A percentile compares a stretch with the other conserved stretches of the same genome.
Evolutionary conservation across 1,140 invertebrate genomes (phyloP).

Genomic region (Plodia interpunctella): DNA sequence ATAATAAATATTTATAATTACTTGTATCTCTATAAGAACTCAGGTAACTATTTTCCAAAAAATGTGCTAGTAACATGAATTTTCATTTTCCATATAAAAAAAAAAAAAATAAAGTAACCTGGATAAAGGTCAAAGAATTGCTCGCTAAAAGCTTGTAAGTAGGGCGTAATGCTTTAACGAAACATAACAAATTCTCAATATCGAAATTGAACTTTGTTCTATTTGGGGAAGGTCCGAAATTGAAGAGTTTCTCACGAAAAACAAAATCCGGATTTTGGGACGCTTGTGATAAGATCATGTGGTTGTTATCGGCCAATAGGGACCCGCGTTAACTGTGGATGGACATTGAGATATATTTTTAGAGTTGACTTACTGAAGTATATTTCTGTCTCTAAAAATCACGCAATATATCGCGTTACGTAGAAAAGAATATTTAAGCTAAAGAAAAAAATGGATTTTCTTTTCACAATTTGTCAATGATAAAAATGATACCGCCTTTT

Average conservation of each 20-base stretch:
- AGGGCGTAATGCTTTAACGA: conserved; percentile 2
- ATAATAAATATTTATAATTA: no score
- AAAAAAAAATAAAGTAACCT: background rate
- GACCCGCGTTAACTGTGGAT: background rate
- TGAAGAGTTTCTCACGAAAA: background rate
- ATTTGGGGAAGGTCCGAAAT: background rate
- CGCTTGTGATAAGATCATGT: background rate
- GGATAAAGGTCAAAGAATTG: background rate
- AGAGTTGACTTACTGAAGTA: background rate
- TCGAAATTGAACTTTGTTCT: background rate
- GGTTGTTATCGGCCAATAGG: background rate
- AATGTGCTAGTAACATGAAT: no score
- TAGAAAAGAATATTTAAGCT: no score
- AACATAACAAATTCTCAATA: background rate
- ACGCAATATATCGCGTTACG: no score
- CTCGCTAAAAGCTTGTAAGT: conserved; percentile 2
- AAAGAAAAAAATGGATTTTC: no score
- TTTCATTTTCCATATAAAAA: background rate
- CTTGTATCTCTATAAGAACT: no score
- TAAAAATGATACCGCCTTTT: no score
- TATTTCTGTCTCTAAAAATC: background rate
- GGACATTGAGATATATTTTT: background rate
- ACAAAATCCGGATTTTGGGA: background rate
- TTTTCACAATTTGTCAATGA: no score
- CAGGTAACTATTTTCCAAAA: no score